Evolutionary conservation across 2,888 invertebrate species (phyloP), one percentile per base, ranked within the genome.

Genomic region (Meloe dianella): DNA sequence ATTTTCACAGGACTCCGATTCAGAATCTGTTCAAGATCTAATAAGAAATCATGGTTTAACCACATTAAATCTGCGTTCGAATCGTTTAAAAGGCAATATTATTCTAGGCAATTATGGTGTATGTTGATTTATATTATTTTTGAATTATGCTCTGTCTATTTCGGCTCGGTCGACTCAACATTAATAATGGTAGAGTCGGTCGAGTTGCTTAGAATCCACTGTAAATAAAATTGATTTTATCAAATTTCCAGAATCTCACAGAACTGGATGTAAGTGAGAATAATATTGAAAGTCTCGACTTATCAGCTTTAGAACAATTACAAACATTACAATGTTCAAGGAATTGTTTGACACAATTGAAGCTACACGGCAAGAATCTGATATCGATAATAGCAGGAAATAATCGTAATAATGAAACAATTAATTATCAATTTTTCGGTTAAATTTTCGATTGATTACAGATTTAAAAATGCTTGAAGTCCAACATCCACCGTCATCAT

Each of bases 31-130:
- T 10, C 51, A 51, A 51, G 51, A 51, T 51, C 10, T 51, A 14
- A 14, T 24, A 22, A 24, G 22, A 22, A 51, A 24, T 10, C 51
- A 87, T 24, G 88, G 89, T 10, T 84, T 92, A 20, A 90, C 90
- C 41, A 91, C 88, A 72, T 89, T 93, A n/a, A 93, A 92, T 80
- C 85, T 94, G 51, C 86, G 92, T 63, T 89, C 91, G 71, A 94
- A 93, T 82, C 88, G 90, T 71, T 84, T 94, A 30, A 93, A 93
- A 82, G 94, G 94, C 65, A 93, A 91, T 84, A 94, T 94, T 71
- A 91, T 94, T 73, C 88, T 94, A 61, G 94, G 93, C 64, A 94
- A 93, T 82, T 94, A 94, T 83, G 93, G 92, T 82, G 94, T 93
- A 86, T 87, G 88, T 84, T 67, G 54, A 38, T 22, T 47, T 17